Evolutionary conservation across 2,888 invertebrate species (phyloP), one percentile per base, ranked within the genome.

Genomic region (Strigamia transsilvanica): DNA sequence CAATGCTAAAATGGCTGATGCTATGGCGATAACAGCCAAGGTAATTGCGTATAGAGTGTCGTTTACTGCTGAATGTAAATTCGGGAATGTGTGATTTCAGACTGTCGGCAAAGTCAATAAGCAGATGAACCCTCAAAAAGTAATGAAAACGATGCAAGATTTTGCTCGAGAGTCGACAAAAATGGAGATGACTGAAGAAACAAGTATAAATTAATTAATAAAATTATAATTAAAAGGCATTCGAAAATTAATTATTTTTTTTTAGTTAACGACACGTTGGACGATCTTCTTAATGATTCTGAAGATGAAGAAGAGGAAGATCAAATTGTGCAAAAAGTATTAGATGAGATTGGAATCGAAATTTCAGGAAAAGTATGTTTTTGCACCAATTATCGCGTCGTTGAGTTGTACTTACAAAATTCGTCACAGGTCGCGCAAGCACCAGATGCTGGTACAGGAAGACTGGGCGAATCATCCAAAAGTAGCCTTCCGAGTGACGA

Each of bases 281-380:
- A 97, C 88, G 95, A 96, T 86, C 94, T 97, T 86, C 90, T 97
- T 85, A 92, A 91, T 56, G 96, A 95, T 86, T 95, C 95, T 12
- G 97, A 93, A 0, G 97, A 97, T 88, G 97, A 97, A 87, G 93
- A 94, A 85, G 96, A 97, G 88, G 91, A 93, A 86, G 94, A 96
- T 86, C 93, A 93, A 84, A 92, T 98, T 88, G 93, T 97, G n/a
- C 92, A 91, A 86, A 92, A 95, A 89, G 96, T 97, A 61, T 90
- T 97, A n/a, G 97, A 97, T 89, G 97, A 98, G 89, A 97, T 98
- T 86, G 97, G 97, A 84, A 97, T 98, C 88, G 97, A 98, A 89
- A 93, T 96, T 84, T 93, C 94, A 84, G 95, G 94, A 86, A 94
- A 96, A 91, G 94, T 94, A 88, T 87, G 86, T 18, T 32, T 18